phyloP scores from a whole-genome alignment of 2,888 invertebrate species.

The Antheraea assamensis region DNA sequence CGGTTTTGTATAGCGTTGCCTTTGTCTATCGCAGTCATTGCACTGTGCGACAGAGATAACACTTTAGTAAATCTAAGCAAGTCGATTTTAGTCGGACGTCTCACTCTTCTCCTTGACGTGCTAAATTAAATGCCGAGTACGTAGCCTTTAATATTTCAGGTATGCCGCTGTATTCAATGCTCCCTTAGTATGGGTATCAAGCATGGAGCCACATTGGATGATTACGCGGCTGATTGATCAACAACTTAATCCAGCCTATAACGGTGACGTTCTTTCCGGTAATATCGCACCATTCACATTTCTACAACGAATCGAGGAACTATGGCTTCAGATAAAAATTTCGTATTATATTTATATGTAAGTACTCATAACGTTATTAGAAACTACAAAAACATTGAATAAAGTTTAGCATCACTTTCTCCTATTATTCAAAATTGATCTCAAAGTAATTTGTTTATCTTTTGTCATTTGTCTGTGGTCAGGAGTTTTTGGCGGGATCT shows the following conservation, averaged over 20 bases:
- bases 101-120: too few relatives aligned
- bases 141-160: conserved; percentile 28
- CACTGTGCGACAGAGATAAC: too few relatives aligned
- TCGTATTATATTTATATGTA: conserved; percentile 20
- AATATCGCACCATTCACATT: conserved; percentile 41
- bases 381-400: not conserved
- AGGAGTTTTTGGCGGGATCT: too few relatives aligned
- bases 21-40: too few relatives aligned
- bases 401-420: not conserved
- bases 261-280: conserved; percentile 30
- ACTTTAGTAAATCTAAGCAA: not conserved
- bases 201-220: conserved; percentile 41
- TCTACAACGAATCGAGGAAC: conserved; percentile 32
- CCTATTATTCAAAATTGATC: too few relatives aligned
- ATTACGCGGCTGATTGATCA: conserved; percentile 40
- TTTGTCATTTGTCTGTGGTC: too few relatives aligned
- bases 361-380: conserved; percentile 11
- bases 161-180: conserved; percentile 40
- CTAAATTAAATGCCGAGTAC: not conserved
- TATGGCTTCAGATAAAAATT: conserved; percentile 24
- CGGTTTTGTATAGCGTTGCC: too few relatives aligned
- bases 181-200: conserved; percentile 44
- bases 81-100: too few relatives aligned
- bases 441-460: too few relatives aligned
- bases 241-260: conserved; percentile 42